phyloP scores from a whole-genome alignment of 2,797 vertebrate species.

The Megalops cyprinoides region DNA sequence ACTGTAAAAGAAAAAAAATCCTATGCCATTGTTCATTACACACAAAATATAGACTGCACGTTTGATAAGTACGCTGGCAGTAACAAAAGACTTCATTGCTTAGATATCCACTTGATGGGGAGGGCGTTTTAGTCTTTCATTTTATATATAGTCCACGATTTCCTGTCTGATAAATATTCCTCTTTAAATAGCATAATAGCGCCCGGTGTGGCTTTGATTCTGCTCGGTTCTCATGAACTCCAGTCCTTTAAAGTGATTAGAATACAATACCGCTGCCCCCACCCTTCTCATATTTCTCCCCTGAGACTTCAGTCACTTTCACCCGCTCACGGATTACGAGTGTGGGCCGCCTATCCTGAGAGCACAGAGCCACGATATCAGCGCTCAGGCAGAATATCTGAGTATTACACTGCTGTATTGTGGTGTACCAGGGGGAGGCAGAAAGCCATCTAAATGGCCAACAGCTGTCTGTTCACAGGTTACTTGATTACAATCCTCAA shows the following conservation, averaged over 20 bases:
- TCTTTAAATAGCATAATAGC: constrained; percentile 63
- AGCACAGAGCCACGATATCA: no score
- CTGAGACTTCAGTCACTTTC: constrained; percentile 49
- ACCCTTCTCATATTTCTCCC: constrained; percentile 71
- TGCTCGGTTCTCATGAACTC: constrained; percentile 60
- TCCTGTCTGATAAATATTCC: constrained; percentile 60
- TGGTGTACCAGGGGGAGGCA: background rate
- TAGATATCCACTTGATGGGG: background rate
- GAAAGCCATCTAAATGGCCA: background rate
- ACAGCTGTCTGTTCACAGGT: background rate
- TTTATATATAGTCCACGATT: constrained; percentile 52
- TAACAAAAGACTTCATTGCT: constrained; percentile 15
- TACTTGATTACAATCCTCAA: constrained; percentile 2
- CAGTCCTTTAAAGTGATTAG: constrained; percentile 29
- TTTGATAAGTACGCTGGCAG: background rate
- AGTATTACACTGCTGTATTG: background rate
- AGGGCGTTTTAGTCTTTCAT: background rate
- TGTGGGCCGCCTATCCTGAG: no score
- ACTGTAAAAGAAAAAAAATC: background rate
- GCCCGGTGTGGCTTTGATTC: constrained; percentile 57
- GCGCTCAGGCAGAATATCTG: background rate
- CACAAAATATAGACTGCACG: background rate
- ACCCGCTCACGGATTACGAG: constrained; percentile 43
- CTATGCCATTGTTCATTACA: background rate
- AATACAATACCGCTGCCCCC: constrained; percentile 50